These are phyloP conservation scores for Piscicola geometra DNA, from an alignment of 2,888 invertebrate genomes.

Conservation along the genomic window DNA sequence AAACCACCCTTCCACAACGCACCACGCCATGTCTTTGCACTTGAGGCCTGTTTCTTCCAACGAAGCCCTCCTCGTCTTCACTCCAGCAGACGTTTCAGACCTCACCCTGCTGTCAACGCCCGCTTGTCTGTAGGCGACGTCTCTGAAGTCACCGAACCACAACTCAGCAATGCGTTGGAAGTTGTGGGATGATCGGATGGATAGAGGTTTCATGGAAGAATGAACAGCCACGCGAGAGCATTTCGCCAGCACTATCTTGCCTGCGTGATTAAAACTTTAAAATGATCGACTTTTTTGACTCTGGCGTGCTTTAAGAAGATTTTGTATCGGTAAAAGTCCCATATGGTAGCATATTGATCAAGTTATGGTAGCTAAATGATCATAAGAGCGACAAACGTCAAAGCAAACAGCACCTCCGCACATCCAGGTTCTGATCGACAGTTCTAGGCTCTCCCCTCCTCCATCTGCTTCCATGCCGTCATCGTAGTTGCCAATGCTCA, in stretches of 20 bases:
- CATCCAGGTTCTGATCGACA: constrained; percentile 44
- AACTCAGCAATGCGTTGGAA: constrained; percentile 40
- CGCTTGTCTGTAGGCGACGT: constrained; percentile 34
- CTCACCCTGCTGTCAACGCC: neutral
- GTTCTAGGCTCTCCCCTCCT: constrained; percentile 39
- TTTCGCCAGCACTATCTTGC: constrained; percentile 39
- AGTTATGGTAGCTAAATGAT: too few relatives aligned
- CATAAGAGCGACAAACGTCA: too few relatives aligned
- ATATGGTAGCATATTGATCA: too few relatives aligned
- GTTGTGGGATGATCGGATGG: constrained; percentile 34
- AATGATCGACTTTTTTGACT: too few relatives aligned
- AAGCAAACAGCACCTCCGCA: constrained; percentile 42
- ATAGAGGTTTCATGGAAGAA: constrained; percentile 39
- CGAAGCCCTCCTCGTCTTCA: neutral
- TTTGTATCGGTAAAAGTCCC: too few relatives aligned
- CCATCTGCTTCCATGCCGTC: constrained; percentile 38
- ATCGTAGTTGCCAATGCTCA: constrained; percentile 42
- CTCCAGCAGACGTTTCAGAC: neutral
- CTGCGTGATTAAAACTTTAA: too few relatives aligned
- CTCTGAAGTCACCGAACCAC: constrained; percentile 38
- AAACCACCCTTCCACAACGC: too few relatives aligned
- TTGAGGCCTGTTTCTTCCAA: neutral
- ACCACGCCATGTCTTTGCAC: neutral
- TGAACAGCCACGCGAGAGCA: constrained; percentile 44
- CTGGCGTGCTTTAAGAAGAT: too few relatives aligned